A percentile compares a stretch with the other conserved stretches of the same genome.
Evolutionary conservation across 53 echinoderm and acorn worm species (phyloP).

Genomic region (Stichopus horrens): DNA sequence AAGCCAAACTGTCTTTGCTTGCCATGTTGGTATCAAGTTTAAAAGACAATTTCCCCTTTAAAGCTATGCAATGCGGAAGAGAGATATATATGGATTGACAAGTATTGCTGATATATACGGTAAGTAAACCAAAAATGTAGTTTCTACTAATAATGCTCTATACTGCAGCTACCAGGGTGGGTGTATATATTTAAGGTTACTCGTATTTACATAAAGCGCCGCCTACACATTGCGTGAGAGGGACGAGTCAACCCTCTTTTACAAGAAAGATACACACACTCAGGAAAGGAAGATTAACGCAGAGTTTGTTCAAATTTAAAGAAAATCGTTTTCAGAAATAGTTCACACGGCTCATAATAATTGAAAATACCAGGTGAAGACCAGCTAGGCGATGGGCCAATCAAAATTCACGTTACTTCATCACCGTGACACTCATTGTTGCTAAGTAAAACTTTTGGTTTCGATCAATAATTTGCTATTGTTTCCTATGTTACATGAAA

Average conservation of each 20-base stretch:
- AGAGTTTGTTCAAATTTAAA: neutral
- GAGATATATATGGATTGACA: too few species aligned
- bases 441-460: slow-evolving; percentile 10
- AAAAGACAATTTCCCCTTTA: too few species aligned
- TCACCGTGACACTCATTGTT: neutral
- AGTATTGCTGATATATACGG: too few species aligned
- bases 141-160: too few species aligned
- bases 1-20: too few species aligned
- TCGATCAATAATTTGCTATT: neutral
- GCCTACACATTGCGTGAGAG: slow-evolving; percentile 37
- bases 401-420: too few species aligned
- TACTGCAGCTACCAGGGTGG: too few species aligned
- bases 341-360: neutral
- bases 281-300: slow-evolving; percentile 35
- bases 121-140: too few species aligned
- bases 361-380: too few species aligned
- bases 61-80: too few species aligned
- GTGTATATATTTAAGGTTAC: neutral
- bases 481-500: slow-evolving; percentile 15
- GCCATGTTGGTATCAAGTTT: too few species aligned
- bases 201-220: neutral
- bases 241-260: neutral
- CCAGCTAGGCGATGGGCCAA: too few species aligned
- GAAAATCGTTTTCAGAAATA: neutral
- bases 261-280: slow-evolving; percentile 11